phyloP scores from a whole-genome alignment of 2,113 vertebrate genomes.

The Phasianus colchicus region DNA sequence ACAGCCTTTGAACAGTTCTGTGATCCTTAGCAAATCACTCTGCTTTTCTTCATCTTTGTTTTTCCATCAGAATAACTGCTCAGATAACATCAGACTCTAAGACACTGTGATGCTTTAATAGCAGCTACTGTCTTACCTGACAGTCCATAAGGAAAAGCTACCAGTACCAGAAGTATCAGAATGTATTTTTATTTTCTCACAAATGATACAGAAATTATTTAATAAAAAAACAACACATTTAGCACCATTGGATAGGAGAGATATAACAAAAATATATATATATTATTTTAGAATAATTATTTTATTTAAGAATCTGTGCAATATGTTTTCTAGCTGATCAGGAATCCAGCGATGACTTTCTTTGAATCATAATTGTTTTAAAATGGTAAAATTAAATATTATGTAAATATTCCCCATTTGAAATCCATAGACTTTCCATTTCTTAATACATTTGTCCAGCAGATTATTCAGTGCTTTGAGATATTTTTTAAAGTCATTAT shows the following conservation, averaged over 20 bases:
- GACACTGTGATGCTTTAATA: background rate
- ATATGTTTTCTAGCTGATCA: background rate
- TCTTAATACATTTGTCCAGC: background rate
- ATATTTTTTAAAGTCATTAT: background rate
- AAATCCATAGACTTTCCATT: background rate
- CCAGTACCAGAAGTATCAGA: background rate
- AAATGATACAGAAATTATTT: background rate
- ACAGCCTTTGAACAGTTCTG: background rate
- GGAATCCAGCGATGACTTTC: background rate
- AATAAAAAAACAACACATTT: background rate
- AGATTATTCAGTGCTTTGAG: slow-evolving; percentile 26
- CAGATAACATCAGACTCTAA: background rate
- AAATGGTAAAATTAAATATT: slow-evolving; percentile 12
- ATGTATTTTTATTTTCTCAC: background rate
- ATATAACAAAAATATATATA: background rate
- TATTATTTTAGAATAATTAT: background rate
- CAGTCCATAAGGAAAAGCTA: background rate
- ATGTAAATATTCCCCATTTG: background rate
- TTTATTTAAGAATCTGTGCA: background rate
- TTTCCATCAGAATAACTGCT: background rate
- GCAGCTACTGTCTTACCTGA: background rate
- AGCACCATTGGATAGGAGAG: background rate
- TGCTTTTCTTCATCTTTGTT: background rate
- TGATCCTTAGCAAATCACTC: background rate
- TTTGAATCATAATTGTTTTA: background rate